phyloP scores from a whole-genome alignment of 2,113 vertebrate genomes.

The Smithornis capensis region DNA sequence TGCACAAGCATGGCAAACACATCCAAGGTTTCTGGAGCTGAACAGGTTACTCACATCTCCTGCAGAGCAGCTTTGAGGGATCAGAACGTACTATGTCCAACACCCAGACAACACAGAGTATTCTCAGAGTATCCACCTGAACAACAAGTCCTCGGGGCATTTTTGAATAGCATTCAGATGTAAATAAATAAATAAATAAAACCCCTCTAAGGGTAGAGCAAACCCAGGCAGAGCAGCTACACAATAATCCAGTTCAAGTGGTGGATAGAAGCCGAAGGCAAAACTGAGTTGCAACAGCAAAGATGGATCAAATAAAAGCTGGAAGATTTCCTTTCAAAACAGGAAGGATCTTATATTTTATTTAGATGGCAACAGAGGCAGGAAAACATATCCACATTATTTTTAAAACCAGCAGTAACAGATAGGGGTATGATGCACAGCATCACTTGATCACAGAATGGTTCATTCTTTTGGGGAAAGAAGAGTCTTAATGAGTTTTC shows the following conservation, averaged over 20 bases:
- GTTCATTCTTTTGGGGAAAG: not conserved
- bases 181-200: not conserved
- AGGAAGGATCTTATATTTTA: not conserved
- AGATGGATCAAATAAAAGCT: not conserved
- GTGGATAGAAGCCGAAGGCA: not conserved
- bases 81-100: not conserved
- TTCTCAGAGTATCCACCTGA: not conserved
- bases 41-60: not conserved
- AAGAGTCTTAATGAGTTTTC: not conserved
- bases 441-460: not conserved
- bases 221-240: not conserved
- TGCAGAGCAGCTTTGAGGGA: not conserved
- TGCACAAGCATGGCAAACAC: not conserved
- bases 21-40: not conserved
- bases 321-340: not conserved
- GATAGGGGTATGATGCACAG: conserved; percentile 1
- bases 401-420: not conserved
- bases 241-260: not conserved
- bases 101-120: not conserved
- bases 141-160: not conserved
- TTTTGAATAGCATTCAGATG: not conserved
- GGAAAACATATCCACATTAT: not conserved
- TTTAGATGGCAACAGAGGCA: not conserved
- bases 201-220: not conserved
- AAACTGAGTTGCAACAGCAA: not conserved